Evolutionary conservation across 2,113 vertebrate genomes (phyloP).

Genomic region (Saimiri boliviensis): DNA sequence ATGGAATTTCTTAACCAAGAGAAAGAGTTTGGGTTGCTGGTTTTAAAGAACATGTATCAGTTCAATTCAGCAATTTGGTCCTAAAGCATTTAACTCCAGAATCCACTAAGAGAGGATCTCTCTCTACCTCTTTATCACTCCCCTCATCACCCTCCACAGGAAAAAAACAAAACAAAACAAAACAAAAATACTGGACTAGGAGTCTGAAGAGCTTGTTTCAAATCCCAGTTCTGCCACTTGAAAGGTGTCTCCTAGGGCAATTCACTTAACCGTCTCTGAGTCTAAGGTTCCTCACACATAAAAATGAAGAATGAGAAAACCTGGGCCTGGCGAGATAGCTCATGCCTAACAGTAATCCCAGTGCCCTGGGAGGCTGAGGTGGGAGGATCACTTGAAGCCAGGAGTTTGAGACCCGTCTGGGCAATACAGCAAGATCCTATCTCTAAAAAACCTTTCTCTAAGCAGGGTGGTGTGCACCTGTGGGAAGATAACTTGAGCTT

Average conservation of each 20-base stretch:
- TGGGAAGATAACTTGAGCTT: too few species aligned
- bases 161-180: too few species aligned
- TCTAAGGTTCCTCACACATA: constrained; percentile 11
- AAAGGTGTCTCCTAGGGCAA: constrained; percentile 31
- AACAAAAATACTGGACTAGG: not conserved
- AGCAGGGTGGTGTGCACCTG: too few species aligned
- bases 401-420: too few species aligned
- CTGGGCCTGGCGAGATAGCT: too few species aligned
- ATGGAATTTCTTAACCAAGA: constrained; percentile 9
- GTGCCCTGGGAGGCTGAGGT: too few species aligned
- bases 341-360: too few species aligned
- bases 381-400: too few species aligned
- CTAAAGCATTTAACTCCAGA: constrained; percentile 16
- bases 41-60: constrained; percentile 30
- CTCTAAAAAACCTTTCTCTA: too few species aligned
- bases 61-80: constrained; percentile 39
- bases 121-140: not conserved
- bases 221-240: constrained; percentile 45
- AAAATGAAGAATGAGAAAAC: constrained; percentile 38
- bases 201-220: constrained; percentile 53
- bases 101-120: not conserved
- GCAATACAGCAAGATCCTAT: too few species aligned
- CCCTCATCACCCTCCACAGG: not conserved
- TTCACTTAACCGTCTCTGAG: constrained; percentile 38
- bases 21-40: constrained; percentile 40